Base-by-base conservation (phyloP, 1,140 invertebrate species). In the Drosophila fuyamai region DNA sequence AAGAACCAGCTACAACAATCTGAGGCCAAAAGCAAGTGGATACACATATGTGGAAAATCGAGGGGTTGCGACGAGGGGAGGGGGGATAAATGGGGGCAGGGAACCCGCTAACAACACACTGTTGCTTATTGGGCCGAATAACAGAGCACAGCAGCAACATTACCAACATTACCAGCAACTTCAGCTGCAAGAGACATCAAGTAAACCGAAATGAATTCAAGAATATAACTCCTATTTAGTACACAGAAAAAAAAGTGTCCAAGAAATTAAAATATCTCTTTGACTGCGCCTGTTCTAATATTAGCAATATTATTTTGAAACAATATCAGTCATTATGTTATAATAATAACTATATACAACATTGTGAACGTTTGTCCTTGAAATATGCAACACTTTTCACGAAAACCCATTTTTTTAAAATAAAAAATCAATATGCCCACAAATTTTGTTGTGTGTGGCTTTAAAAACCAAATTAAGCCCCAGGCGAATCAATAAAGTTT, bases 51-150 rank as follows among this genome's bases (percentile, higher is more conserved):
- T 43, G 29, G 13, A 50, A 46, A 35, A 12, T 44, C 16, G 2
- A 0, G 41, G n/a, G 44, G 32, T 23, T 1, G 14, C n/a, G 12
- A 3, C 7, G 12, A 4, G 4, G 61, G 16, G 12, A 12, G 29
- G 27, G 23, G 9, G 7, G 38, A 51, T 7, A 51, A 51, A n/a
- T 18, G 23, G n/a, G 23, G n/a, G 12, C 13, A 2, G n/a, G 12
- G 13, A 10, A 16, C 23, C 38, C 23, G 54, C 54, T 43, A 61
- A 14, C 36, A 41, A 29, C 51, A 72, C 68, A 70, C 68, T 71
- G 67, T 71, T 71, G 67, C 62, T 67, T 54, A 68, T 43, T 56
- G 62, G 66, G 61, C 38, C 61, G 50, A 48, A 54, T 54, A 70
- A 67, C 44, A 43, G 32, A 43, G 35, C 48, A 67, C 12, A 16